A percentile compares a stretch with the other conserved stretches of the same genome.
Conservation (phyloP, 2,113 vertebrate genomes). For the Morone saxatilis region DNA sequence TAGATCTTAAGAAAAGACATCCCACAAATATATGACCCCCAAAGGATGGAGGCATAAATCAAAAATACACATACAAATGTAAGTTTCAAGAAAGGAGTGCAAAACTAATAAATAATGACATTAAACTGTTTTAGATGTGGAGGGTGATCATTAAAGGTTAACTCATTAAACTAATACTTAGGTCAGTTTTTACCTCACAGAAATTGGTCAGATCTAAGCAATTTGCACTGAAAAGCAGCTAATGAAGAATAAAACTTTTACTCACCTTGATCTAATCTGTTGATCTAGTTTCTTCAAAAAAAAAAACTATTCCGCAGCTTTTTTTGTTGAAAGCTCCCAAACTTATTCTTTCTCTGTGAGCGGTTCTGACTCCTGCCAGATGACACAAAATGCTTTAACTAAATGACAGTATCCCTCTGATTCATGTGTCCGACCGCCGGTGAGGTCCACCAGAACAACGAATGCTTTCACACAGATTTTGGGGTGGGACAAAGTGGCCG, state of each 20-base stretch:
- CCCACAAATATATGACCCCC: too few species aligned
- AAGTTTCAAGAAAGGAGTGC: neutral
- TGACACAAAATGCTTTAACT: neutral
- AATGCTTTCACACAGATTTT: conserved; percentile 46
- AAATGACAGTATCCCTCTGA: neutral
- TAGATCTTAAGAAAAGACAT: neutral
- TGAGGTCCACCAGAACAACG: conserved; percentile 49
- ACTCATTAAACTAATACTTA: neutral
- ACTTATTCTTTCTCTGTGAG: neutral
- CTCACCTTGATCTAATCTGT: conserved; percentile 50
- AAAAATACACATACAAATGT: neutral
- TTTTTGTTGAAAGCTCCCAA: neutral
- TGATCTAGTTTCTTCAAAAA: neutral
- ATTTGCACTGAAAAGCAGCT: too few species aligned
- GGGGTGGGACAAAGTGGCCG: conserved; percentile 50
- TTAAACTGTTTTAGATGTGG: neutral
- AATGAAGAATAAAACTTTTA: neutral
- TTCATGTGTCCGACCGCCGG: neutral
- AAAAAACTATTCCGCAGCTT: neutral
- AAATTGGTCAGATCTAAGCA: neutral
- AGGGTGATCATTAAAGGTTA: neutral
- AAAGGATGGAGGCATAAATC: neutral
- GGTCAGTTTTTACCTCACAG: neutral
- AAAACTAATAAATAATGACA: neutral
- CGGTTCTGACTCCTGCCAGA: neutral